Evolutionary conservation across 1,140 invertebrate genomes (phyloP), one percentile per base, ranked within the genome.

Genomic region (Macrostomum lignano): DNA sequence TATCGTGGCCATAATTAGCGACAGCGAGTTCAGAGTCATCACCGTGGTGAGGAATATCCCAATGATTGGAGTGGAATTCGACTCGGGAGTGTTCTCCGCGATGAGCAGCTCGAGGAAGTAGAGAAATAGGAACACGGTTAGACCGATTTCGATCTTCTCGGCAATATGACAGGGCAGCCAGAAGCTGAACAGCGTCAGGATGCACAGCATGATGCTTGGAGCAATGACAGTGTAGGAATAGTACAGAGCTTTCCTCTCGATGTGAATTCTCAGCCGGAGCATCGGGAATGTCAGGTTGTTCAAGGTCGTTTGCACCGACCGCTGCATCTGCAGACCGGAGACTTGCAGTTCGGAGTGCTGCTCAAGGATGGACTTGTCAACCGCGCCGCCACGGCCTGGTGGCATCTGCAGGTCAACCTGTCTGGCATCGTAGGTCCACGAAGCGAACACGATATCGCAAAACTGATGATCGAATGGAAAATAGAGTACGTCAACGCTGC

Each of bases 361-460:
- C n/a, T n/a, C n/a, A n/a, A n/a, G n/a, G n/a, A n/a, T n/a, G n/a
- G n/a, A n/a, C n/a, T n/a, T n/a, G n/a, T n/a, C n/a, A n/a, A n/a
- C n/a, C n/a, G n/a, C n/a, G n/a, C n/a, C n/a, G n/a, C n/a, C n/a
- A n/a, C n/a, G n/a, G n/a, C n/a, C n/a, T n/a, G n/a, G n/a, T n/a
- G n/a, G n/a, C n/a, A n/a, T n/a, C n/a, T n/a, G 10, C 10, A 36
- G 29, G 17, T 36, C 28, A 4, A 36, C 26, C 17, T 35, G 28
- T 19, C 30, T 32, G 9, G 26, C 35, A 17, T 36, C 35, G 29
- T 36, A 36, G 10, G 35, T 36, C 35, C 35, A 36, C 10, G 29
- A 34, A 2, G 81, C 77, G 67, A 81, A 88, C 55, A 54, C 45
- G 44, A 62, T 46, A 15, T 46, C 44, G 36, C 59, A 63, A 38